Conservation (phyloP, 2,888 invertebrate genomes). For the Sepiola atlantica region DNA sequence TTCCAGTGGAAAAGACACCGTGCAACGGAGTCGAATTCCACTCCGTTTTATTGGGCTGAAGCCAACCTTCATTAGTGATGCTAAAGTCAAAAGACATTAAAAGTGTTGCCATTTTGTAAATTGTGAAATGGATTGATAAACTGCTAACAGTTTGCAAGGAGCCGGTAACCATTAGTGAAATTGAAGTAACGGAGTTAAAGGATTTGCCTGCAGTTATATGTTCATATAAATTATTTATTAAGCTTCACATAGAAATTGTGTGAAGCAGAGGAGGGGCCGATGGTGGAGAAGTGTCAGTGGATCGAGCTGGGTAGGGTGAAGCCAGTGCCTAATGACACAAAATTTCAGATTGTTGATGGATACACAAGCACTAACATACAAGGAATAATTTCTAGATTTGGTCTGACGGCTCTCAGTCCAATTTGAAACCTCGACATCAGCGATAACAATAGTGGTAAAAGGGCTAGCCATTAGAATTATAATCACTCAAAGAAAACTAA, state of each 20-base stretch:
- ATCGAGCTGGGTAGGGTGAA: neutral
- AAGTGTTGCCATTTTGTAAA: constrained; percentile 32
- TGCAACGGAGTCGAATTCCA: neutral
- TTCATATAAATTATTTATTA: constrained; percentile 32
- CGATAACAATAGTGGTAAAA: neutral
- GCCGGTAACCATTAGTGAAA: constrained; percentile 32
- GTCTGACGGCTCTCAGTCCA: constrained; percentile 16
- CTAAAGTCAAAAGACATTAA: constrained; percentile 32
- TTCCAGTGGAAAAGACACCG: constrained; percentile 10
- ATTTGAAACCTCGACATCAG: constrained; percentile 19
- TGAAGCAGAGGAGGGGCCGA: too few species aligned
- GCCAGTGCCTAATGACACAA: constrained; percentile 32
- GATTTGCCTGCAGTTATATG: constrained; percentile 32
- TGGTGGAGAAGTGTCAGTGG: neutral
- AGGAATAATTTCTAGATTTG: constrained; percentile 1
- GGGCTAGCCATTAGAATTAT: neutral
- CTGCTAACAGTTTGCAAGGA: constrained; percentile 10
- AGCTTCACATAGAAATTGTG: neutral
- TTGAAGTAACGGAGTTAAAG: constrained; percentile 21
- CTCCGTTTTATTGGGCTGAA: constrained; percentile 19
- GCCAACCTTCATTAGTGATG: constrained; percentile 21
- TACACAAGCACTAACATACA: constrained; percentile 8
- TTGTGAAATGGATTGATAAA: constrained; percentile 32
- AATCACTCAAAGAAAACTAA: neutral
- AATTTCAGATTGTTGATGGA: constrained; percentile 20